Percentiles rank a stretch among this genome's conserved stretches.
Conservation (phyloP, 2,888 invertebrate genomes). For the Caenorhabditis sp. region DNA sequence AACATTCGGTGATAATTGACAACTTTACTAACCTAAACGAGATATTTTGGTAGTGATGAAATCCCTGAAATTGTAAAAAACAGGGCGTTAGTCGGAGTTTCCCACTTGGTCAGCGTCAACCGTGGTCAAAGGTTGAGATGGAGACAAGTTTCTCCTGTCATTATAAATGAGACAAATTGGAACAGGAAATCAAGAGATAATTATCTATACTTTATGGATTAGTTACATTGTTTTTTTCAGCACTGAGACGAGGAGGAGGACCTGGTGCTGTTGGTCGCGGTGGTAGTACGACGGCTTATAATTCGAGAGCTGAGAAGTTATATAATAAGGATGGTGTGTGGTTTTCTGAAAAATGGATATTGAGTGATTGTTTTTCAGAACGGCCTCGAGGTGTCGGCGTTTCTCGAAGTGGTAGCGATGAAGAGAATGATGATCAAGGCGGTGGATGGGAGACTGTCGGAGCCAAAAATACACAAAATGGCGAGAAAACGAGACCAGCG, state of each 20-base stretch:
- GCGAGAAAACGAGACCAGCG: constrained; percentile 14
- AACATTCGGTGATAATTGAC: too few relatives aligned
- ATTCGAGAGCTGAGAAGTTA: constrained; percentile 59
- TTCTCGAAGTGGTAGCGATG: constrained; percentile 18
- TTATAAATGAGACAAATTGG: too few relatives aligned
- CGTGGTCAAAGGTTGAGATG: too few relatives aligned
- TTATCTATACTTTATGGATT: too few relatives aligned
- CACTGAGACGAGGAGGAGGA: constrained; percentile 46
- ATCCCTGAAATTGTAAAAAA: too few relatives aligned
- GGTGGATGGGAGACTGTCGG: constrained; percentile 34
- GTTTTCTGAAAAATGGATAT: constrained; percentile 2
- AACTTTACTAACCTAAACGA: too few relatives aligned
- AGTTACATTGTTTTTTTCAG: constrained; percentile 22
- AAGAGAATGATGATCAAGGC: constrained; percentile 28
- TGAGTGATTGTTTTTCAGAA: constrained; percentile 13
- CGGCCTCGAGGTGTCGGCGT: constrained; percentile 20
- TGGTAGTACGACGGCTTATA: constrained; percentile 47
- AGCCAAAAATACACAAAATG: not conserved
- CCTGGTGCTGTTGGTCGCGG: constrained; percentile 43
- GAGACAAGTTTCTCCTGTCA: too few relatives aligned
- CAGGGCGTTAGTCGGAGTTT: too few relatives aligned
- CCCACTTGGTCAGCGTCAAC: too few relatives aligned
- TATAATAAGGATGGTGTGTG: constrained; percentile 46
- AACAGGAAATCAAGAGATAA: too few relatives aligned
- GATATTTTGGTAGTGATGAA: too few relatives aligned